phyloP scores from a whole-genome alignment of 2,797 vertebrate species.

The Acrossocheilus wenchowensis region DNA sequence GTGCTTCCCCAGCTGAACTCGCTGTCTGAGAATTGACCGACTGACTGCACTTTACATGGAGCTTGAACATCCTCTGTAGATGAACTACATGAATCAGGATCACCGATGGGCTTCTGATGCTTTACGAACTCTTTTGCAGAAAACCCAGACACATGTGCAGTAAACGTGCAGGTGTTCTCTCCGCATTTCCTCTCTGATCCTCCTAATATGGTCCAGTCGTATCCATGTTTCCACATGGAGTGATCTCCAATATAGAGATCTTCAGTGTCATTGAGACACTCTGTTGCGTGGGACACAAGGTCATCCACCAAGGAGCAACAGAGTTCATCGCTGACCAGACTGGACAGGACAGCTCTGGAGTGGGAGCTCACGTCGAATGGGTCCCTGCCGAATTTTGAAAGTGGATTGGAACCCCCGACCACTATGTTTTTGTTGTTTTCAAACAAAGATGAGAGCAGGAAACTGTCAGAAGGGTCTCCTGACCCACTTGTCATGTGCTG shows the following conservation, averaged over 20 bases:
- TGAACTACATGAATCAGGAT: constrained; percentile 51
- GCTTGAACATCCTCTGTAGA: constrained; percentile 52
- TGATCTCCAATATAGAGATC: constrained; percentile 74
- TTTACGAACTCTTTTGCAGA: constrained; percentile 59
- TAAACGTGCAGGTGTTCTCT: constrained; percentile 67
- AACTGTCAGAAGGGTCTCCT: constrained; percentile 70
- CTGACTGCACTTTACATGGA: constrained; percentile 60
- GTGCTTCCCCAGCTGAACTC: constrained; percentile 78
- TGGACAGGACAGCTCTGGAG: constrained; percentile 77
- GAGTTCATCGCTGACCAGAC: constrained; percentile 75
- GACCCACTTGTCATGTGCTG: constrained; percentile 73
- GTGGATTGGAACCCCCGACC: constrained; percentile 69
- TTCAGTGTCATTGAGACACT: constrained; percentile 66
- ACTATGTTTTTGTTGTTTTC: constrained; percentile 74
- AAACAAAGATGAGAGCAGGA: constrained; percentile 80
- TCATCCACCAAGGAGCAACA: constrained; percentile 80
- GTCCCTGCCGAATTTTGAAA: constrained; percentile 75
- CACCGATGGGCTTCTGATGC: constrained; percentile 33
- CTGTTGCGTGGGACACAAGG: constrained; percentile 72
- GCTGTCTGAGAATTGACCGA: constrained; percentile 75
- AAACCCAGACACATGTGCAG: constrained; percentile 73
- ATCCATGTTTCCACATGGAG: constrained; percentile 75
- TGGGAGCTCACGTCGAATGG: constrained; percentile 69
- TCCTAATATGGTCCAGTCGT: constrained; percentile 79
- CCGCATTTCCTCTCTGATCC: constrained; percentile 61